Conservation (phyloP, 2,113 vertebrate species). For the Bothrops jararaca region DNA sequence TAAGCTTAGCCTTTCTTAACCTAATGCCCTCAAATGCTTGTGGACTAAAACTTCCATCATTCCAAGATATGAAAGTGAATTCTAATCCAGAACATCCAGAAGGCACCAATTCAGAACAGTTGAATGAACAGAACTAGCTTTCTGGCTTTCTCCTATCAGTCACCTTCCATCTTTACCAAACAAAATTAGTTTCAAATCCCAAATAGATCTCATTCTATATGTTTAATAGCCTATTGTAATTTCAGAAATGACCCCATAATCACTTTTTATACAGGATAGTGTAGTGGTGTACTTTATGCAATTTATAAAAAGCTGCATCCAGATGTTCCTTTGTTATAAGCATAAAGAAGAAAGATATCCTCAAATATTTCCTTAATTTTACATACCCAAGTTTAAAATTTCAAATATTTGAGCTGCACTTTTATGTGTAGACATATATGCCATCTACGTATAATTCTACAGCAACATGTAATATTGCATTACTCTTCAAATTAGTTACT, state of each 20-base stretch:
- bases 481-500: background rate
- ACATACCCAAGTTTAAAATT: background rate
- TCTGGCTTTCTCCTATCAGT: background rate
- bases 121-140: background rate
- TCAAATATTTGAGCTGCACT: background rate
- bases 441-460: background rate
- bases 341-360: background rate
- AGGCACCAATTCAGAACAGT: background rate
- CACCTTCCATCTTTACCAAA: background rate
- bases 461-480: background rate
- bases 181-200: background rate
- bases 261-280: background rate
- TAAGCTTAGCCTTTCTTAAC: background rate
- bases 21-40: background rate
- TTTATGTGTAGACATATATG: background rate
- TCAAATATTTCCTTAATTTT: background rate
- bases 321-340: background rate
- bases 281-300: background rate
- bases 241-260: background rate
- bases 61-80: background rate
- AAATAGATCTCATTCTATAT: background rate
- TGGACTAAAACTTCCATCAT: background rate
- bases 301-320: background rate
- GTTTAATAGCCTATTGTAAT: background rate
- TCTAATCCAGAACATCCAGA: background rate